These are phyloP conservation scores for Trogon melanurus DNA, from an alignment of 2,113 vertebrate species.

Conservation along the genomic window DNA sequence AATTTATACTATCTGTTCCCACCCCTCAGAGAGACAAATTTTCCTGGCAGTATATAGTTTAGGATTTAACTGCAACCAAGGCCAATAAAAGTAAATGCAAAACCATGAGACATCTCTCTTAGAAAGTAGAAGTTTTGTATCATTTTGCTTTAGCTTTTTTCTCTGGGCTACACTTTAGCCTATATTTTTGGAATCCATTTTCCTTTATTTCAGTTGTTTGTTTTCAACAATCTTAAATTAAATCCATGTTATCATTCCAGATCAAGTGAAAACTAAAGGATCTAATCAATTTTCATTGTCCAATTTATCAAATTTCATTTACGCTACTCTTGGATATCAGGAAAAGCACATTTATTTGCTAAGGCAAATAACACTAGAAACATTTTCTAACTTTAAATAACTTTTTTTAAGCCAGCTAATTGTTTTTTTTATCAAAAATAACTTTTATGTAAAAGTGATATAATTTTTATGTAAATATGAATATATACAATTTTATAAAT, in stretches of 20 bases:
- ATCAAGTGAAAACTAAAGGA: not conserved
- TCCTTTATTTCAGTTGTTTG: not conserved
- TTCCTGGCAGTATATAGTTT: slow-evolving; percentile 14
- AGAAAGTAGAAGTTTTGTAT: not conserved
- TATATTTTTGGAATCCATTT: not conserved
- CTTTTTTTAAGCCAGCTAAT: not conserved
- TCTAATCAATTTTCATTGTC: not conserved
- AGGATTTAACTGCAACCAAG: slow-evolving; percentile 12
- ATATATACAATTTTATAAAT: too few species aligned
- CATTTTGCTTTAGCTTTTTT: not conserved
- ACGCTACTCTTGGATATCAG: not conserved
- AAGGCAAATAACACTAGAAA: not conserved
- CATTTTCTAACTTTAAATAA: not conserved
- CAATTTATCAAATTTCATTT: slow-evolving; percentile 13
- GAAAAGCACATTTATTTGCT: not conserved
- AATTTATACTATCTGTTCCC: slow-evolving; percentile 24
- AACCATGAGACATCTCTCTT: not conserved
- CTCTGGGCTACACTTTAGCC: not conserved
- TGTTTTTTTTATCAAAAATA: not conserved
- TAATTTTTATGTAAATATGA: too few species aligned
- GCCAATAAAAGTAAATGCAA: not conserved
- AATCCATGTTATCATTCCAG: not conserved
- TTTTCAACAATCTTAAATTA: slow-evolving; percentile 17
- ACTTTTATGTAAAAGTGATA: not conserved
- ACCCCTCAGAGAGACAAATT: not conserved